phyloP scores from a whole-genome alignment of 1,140 invertebrate genomes.

The Drosophila lini region DNA sequence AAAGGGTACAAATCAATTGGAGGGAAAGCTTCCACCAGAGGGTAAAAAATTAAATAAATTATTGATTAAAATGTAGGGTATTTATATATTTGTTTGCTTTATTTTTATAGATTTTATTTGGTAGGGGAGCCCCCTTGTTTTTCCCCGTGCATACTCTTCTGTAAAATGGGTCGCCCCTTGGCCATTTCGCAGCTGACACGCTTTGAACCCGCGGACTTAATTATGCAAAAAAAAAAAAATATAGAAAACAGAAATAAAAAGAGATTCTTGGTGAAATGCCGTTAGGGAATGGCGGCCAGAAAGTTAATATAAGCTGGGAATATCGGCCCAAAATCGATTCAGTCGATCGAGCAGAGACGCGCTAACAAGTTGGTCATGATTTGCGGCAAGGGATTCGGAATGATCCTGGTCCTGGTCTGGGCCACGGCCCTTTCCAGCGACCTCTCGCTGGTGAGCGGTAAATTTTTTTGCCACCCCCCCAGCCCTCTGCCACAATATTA shows the following conservation, averaged over 20 bases:
- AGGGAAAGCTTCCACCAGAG: too few relatives aligned
- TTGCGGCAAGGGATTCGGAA: constrained; percentile 39
- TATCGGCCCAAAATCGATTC: constrained; percentile 27
- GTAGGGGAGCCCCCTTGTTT: neutral
- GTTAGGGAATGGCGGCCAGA: constrained; percentile 40
- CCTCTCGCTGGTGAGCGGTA: constrained; percentile 78
- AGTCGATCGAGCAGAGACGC: constrained; percentile 46
- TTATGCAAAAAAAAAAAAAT: constrained; percentile 52
- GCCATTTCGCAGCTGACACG: constrained; percentile 38
- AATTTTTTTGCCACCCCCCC: constrained; percentile 65
- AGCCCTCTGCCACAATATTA: neutral
- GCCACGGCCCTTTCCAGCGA: constrained; percentile 61
- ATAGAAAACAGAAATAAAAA: neutral
- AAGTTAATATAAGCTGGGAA: constrained; percentile 54
- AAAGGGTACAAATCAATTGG: neutral
- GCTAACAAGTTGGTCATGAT: constrained; percentile 28
- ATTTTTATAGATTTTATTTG: neutral
- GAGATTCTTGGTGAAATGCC: constrained; percentile 27
- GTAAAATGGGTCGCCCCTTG: constrained; percentile 40
- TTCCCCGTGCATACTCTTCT: neutral
- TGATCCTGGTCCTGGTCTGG: constrained; percentile 65
- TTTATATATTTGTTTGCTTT: neutral
- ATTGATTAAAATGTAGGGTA: neutral
- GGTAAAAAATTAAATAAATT: neutral
- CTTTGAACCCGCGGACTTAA: constrained; percentile 52